These are phyloP conservation scores for Lasioglossum albipes DNA, from an alignment of 1,140 invertebrate genomes.

Conservation along the genomic window DNA sequence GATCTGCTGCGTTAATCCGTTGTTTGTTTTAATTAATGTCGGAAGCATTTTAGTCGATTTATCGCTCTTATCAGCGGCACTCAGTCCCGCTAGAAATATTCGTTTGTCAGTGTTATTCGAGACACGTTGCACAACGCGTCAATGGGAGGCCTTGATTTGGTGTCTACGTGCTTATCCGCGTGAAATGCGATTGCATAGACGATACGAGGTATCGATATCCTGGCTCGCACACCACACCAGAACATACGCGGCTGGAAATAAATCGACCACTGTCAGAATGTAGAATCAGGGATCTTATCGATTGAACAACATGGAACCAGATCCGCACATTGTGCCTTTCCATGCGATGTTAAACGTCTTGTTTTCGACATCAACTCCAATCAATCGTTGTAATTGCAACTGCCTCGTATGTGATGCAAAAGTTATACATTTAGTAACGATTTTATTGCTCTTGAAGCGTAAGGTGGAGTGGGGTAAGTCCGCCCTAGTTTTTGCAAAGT, in stretches of 20 bases:
- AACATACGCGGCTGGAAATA: constrained; percentile 19
- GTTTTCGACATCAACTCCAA: background rate
- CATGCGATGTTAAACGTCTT: background rate
- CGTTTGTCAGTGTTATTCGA: background rate
- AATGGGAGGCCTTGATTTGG: constrained; percentile 15
- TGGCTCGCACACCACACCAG: background rate
- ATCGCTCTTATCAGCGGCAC: background rate
- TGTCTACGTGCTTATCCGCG: constrained; percentile 17
- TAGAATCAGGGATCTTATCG: constrained; percentile 5
- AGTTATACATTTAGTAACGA: too few relatives aligned
- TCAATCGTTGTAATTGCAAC: too few relatives aligned
- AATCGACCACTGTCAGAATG: constrained; percentile 21
- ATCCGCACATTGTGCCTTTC: background rate
- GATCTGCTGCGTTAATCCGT: background rate
- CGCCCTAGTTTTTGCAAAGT: too few relatives aligned
- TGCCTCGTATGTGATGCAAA: too few relatives aligned
- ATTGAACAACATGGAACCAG: background rate
- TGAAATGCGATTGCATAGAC: constrained; percentile 23
- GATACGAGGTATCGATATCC: constrained; percentile 13
- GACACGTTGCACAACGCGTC: background rate
- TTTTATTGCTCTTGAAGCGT: too few relatives aligned
- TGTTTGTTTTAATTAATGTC: background rate
- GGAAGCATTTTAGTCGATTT: background rate
- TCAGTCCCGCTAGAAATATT: background rate
- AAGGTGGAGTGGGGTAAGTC: too few relatives aligned